Evolutionary conservation across 1,140 invertebrate genomes (phyloP).

Genomic region (Lysiphlebus fabarum): DNA sequence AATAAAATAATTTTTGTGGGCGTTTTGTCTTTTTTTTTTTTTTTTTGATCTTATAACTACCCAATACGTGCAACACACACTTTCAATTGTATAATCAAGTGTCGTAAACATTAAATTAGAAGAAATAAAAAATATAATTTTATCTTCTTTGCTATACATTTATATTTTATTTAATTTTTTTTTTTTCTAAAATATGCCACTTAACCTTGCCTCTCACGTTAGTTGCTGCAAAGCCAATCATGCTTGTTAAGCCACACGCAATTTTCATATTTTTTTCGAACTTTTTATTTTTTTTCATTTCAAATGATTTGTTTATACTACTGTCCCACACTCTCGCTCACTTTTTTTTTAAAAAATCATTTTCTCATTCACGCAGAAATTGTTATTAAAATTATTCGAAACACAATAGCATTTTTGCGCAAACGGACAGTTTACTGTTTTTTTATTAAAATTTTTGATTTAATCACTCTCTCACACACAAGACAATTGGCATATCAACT

Average conservation of each 20-base stretch:
- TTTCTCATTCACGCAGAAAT: conserved; percentile 21
- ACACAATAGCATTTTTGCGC: not conserved
- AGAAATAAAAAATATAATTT: not conserved
- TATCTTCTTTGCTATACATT: not conserved
- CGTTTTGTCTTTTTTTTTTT: conserved; percentile 11
- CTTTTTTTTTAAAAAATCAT: not conserved
- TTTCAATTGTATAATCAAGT: conserved; percentile 11
- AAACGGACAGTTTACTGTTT: conserved; percentile 26
- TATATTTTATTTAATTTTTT: no score
- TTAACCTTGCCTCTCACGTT: conserved; percentile 37
- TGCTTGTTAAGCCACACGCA: conserved; percentile 53
- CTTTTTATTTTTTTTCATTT: conserved; percentile 7
- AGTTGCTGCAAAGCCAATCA: conserved; percentile 55
- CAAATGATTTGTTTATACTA: conserved; percentile 3
- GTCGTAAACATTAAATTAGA: not conserved
- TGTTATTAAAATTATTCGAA: conserved; percentile 22
- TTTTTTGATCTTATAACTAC: conserved; percentile 31
- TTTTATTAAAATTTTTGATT: no score
- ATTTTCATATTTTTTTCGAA: conserved; percentile 27
- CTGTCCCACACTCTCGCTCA: conserved; percentile 21
- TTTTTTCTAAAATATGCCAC: conserved; percentile 21
- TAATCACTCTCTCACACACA: conserved; percentile 21
- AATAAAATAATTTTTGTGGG: conserved; percentile 24
- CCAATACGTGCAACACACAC: conserved; percentile 32
- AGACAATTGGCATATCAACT: not conserved